Evolutionary conservation across 2,797 vertebrate species (phyloP), one percentile per base, ranked within the genome.

Genomic region (Enteromius afrohamiltoni): DNA sequence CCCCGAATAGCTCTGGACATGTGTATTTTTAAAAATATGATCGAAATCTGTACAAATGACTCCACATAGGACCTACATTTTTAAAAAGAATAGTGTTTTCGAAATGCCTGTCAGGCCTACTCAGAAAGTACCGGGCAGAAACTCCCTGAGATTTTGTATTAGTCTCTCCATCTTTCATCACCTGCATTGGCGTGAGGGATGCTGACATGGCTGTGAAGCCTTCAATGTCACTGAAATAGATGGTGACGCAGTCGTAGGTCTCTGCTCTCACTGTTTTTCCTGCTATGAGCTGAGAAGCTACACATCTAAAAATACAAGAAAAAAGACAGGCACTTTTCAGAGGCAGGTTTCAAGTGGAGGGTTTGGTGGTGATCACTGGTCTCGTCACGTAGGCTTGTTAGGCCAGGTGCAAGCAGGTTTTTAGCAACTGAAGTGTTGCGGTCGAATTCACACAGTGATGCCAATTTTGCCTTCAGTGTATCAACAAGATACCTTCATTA

Each of bases 221-320:
- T 77, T 88, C 87, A 26, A 89, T 91, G 86, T 91, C 87, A 62
- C 90, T 90, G 85, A 92, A 92, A 84, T 91, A 91, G 83, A 91
- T 86, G 23, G 87, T 91, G 85, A 91, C 86, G 5, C 85, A 88
- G 82, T 89, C 83, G 7, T 88, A 90, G 29, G 87, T 91, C 85
- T 91, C 90, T 6, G 88, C 89, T 69, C 77, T 86, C 68, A 91
- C 89, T 9, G 86, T 88, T 81, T 88, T 85, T 76, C 85, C 89
- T 40, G 85, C 82, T 19, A 89, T 87, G 47, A 92, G 87, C 87
- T 92, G 89, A 2, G 49, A 77, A 42, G 90, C 89, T 3, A 90
- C 89, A 2, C 88, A 88, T 68, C 89, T 91, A 87, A 79, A 88
- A 87, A 88, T 80, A 86, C 31, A 83, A 23, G 13, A 58, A 19